phyloP scores from a whole-genome alignment of 2,113 vertebrate species.

The Nyctereutes procyonoides region DNA sequence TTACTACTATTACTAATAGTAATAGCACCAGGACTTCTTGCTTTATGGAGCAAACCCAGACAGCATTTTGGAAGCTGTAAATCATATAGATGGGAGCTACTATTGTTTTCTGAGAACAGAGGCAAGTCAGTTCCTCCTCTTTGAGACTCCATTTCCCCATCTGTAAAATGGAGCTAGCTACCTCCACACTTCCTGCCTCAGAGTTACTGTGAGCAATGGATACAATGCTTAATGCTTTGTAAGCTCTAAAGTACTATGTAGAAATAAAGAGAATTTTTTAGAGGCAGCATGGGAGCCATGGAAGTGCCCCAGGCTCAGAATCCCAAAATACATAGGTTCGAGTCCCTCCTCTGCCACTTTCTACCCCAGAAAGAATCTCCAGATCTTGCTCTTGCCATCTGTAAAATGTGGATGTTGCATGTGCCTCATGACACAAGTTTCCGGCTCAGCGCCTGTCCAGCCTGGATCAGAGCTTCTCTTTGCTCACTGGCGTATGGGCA shows the following conservation, averaged over 20 bases:
- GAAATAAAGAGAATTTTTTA: neutral
- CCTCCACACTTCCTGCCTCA: neutral
- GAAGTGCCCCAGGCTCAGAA: neutral
- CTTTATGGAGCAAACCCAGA: neutral
- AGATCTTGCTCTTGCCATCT: neutral
- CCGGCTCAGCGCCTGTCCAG: neutral
- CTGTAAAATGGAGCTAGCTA: neutral
- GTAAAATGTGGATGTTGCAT: neutral
- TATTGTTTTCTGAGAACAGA: neutral
- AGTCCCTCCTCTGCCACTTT: neutral
- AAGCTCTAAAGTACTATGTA: neutral
- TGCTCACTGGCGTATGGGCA: neutral
- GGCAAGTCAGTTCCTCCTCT: neutral
- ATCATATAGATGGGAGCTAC: neutral
- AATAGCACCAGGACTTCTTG: neutral
- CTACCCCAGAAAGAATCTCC: neutral
- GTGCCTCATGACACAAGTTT: rapidly evolving
- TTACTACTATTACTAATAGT: neutral
- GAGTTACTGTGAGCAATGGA: neutral
- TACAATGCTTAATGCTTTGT: neutral
- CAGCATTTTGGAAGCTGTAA: neutral
- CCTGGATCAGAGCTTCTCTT: neutral
- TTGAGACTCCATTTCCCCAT: neutral
- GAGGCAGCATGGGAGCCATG: neutral
- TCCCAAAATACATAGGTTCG: neutral